These are phyloP conservation scores for Cervus canadensis DNA, from an alignment of 2,113 vertebrate genomes.

Conservation along the genomic window DNA sequence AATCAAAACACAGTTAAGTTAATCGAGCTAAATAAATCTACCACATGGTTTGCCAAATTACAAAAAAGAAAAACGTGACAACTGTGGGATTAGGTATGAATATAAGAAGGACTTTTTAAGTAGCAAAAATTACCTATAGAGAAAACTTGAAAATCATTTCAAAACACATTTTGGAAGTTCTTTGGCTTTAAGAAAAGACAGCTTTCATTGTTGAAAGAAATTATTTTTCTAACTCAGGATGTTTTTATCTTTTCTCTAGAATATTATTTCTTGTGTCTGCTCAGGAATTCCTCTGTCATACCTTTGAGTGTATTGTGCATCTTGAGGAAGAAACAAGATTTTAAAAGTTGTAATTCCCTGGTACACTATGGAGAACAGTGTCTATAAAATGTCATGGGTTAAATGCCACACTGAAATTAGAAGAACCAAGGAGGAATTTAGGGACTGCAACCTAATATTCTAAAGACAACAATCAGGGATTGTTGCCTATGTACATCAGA, in stretches of 20 bases:
- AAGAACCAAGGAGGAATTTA: background rate
- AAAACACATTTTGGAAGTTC: background rate
- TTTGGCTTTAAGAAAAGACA: background rate
- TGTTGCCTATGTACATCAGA: background rate
- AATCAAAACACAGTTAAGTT: background rate
- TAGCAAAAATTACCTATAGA: background rate
- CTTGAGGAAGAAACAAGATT: background rate
- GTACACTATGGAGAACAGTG: background rate
- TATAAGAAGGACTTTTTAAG: background rate
- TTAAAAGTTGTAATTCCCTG: background rate
- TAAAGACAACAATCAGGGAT: background rate
- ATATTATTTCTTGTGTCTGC: background rate
- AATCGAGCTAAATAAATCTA: background rate
- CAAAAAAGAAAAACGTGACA: background rate
- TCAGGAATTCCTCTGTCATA: background rate
- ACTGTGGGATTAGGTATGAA: background rate
- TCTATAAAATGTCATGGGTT: background rate
- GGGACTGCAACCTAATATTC: background rate
- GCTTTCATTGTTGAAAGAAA: background rate
- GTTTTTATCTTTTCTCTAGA: background rate
- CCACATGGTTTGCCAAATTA: background rate
- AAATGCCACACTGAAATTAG: background rate
- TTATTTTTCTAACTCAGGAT: background rate
- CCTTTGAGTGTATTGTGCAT: background rate
- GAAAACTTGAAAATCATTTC: background rate